Percentiles rank a stretch among this genome's conserved stretches.
Conservation (phyloP, 2,797 vertebrate species). For the Carcharodon carcharias region DNA sequence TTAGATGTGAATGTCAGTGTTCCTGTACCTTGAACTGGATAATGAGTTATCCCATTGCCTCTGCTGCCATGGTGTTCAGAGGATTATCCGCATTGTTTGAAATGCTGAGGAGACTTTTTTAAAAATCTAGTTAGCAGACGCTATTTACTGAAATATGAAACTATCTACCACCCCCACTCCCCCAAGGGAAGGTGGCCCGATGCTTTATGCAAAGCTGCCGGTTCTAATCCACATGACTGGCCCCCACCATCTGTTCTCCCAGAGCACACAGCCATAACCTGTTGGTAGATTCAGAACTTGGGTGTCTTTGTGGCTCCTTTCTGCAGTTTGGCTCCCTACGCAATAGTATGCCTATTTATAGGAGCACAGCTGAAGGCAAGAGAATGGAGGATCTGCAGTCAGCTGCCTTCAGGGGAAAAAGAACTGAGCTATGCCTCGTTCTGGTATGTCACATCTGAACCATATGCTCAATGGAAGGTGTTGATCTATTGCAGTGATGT, state of each 20-base stretch:
- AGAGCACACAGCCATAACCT: not conserved
- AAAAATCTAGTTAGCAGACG: not conserved
- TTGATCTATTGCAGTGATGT: not conserved
- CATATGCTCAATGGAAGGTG: not conserved
- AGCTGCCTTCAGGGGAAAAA: not conserved
- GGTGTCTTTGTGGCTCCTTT: not conserved
- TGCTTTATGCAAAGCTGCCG: not conserved
- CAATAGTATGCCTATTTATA: not conserved
- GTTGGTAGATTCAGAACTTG: not conserved
- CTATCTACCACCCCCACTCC: no score
- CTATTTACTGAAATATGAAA: not conserved
- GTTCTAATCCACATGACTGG: not conserved
- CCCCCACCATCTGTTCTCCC: not conserved
- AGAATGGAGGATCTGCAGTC: not conserved
- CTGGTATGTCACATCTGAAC: not conserved
- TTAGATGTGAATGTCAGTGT: not conserved
- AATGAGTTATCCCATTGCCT: not conserved
- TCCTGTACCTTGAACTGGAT: not conserved
- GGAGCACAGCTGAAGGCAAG: not conserved
- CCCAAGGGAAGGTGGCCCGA: not conserved
- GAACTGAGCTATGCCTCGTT: not conserved
- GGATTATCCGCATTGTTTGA: conserved; percentile 6
- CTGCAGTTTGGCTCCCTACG: not conserved
- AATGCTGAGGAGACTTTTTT: not conserved
- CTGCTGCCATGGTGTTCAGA: not conserved